Evolutionary conservation across 2,888 invertebrate species (phyloP), one percentile per base, ranked within the genome.

Genomic region (Synergus umbraculus): DNA sequence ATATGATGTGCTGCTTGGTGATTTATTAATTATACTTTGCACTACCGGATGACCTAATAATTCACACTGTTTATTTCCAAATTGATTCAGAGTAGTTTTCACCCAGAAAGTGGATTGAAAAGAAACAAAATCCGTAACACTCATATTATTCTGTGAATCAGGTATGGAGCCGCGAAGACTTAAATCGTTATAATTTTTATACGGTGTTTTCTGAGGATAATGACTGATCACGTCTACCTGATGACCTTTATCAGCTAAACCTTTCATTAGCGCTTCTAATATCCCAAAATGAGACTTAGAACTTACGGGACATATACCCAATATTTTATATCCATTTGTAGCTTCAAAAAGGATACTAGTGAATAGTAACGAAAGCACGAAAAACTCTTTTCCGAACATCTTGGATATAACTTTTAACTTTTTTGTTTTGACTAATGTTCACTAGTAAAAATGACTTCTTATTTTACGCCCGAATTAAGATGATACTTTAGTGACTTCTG

Each of bases 1-100:
- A 63, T 85, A 83, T 13, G 81, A 78, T 18, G 81, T 81, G 54
- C 81, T 66, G 8, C 64, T 80, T 41, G 81, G 78, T n/a, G 83
- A 81, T 18, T 81, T 76, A 46, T 78, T 76, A 46, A 83, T 76
- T 8, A 85, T 49, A 18, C 81, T 65, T 60, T 83, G 82, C 3
- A 84, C 65, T 22, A 66, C 65, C 0, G 80, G 65, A 12, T 77
- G 67, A 2, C 67, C 79, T 65, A 83, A 43, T 10, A 79, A 60
- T 15, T 69, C 54, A 58, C 83, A 83, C 3, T 64, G 49, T 4
- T 4, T 4, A 22, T 9, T 10, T 54, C 44, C 54, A 3, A 15
- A 13, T 4, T 15, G 7, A 7, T 37, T 15, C 4, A 54, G 10
- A 9, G 4, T 8, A 8, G 1, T 1, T 58, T 13, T n/a, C n/a